These are phyloP conservation scores for Caenorhabditis sp. DNA, from an alignment of 2,888 invertebrate genomes.

Conservation along the genomic window DNA sequence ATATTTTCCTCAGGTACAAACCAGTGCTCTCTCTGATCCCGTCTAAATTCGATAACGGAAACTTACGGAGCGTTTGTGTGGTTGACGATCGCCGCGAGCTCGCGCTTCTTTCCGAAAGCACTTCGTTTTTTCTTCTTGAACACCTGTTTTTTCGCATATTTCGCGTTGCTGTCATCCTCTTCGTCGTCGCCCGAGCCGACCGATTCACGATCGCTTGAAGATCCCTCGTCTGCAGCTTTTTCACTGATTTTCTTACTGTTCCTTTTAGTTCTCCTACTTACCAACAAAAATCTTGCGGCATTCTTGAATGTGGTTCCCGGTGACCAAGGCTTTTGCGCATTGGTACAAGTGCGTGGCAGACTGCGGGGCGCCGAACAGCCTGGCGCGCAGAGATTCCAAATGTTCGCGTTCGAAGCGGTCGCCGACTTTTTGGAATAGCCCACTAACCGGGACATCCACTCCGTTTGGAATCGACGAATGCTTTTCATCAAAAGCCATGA, in stretches of 20 bases:
- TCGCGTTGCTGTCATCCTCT: slow-evolving; percentile 45
- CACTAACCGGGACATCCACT: slow-evolving; percentile 46
- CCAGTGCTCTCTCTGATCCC: too few relatives aligned
- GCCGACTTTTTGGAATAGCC: slow-evolving; percentile 60
- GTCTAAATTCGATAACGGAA: background rate
- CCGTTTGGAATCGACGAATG: slow-evolving; percentile 66
- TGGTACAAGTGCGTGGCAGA: slow-evolving; percentile 67
- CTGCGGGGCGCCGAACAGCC: slow-evolving; percentile 61
- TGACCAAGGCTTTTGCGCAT: slow-evolving; percentile 62
- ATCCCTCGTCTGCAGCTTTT: slow-evolving; percentile 54
- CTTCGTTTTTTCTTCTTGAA: slow-evolving; percentile 66
- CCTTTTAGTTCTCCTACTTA: slow-evolving; percentile 17
- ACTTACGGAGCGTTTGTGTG: slow-evolving; percentile 48
- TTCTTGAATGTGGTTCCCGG: slow-evolving; percentile 61
- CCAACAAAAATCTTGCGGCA: slow-evolving; percentile 64
- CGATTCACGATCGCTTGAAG: slow-evolving; percentile 57
- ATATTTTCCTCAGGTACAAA: too few relatives aligned
- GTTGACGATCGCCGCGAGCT: slow-evolving; percentile 58
- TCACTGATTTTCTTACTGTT: background rate
- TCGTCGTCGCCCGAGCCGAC: slow-evolving; percentile 61
- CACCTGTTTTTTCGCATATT: slow-evolving; percentile 59
- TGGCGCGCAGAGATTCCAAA: slow-evolving; percentile 55
- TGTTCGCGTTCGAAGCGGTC: slow-evolving; percentile 67
- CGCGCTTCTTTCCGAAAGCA: slow-evolving; percentile 64
- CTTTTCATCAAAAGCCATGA: slow-evolving; percentile 66